Evolutionary conservation across 2,888 invertebrate genomes (phyloP).

Genomic region (Drosophila borealis): DNA sequence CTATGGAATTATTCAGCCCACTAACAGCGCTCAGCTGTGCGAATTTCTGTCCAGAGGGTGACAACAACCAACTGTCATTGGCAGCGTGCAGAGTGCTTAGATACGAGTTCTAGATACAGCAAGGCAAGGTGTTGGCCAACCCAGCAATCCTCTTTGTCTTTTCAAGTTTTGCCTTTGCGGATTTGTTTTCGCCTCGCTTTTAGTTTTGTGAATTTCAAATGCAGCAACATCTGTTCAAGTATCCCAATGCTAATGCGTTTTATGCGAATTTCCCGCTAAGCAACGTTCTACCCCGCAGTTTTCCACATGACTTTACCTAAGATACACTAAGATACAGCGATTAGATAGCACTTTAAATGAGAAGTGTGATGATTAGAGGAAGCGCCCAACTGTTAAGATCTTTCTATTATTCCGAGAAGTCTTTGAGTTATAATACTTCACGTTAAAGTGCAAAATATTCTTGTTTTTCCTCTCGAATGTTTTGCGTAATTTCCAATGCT

Average conservation of each 20-base stretch:
- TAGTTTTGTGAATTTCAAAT: slow-evolving; percentile 84
- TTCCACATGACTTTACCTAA: slow-evolving; percentile 27
- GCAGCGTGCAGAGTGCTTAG: slow-evolving; percentile 47
- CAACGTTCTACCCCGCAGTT: not conserved
- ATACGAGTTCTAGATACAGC: slow-evolving; percentile 27
- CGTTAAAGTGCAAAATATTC: slow-evolving; percentile 7
- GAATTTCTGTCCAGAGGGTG: slow-evolving; percentile 68
- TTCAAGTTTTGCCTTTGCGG: slow-evolving; percentile 39
- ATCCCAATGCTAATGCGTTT: slow-evolving; percentile 76
- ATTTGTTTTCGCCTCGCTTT: slow-evolving; percentile 69
- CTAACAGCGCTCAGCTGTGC: slow-evolving; percentile 72
- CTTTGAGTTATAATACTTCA: not conserved
- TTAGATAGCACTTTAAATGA: slow-evolving; percentile 34
- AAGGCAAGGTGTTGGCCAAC: slow-evolving; percentile 62
- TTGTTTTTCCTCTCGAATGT: slow-evolving; percentile 44
- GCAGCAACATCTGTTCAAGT: slow-evolving; percentile 84
- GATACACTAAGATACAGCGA: slow-evolving; percentile 8
- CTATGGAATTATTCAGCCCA: slow-evolving; percentile 67
- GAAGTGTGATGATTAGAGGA: slow-evolving; percentile 11
- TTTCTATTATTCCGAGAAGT: not conserved
- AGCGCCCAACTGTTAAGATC: not conserved
- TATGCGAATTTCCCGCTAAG: slow-evolving; percentile 28
- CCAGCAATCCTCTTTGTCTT: slow-evolving; percentile 60
- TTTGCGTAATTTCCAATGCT: slow-evolving; percentile 66
- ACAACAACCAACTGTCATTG: slow-evolving; percentile 71